Evolutionary conservation across 2,797 vertebrate species (phyloP).

Genomic region (Eulemur mongoz): DNA sequence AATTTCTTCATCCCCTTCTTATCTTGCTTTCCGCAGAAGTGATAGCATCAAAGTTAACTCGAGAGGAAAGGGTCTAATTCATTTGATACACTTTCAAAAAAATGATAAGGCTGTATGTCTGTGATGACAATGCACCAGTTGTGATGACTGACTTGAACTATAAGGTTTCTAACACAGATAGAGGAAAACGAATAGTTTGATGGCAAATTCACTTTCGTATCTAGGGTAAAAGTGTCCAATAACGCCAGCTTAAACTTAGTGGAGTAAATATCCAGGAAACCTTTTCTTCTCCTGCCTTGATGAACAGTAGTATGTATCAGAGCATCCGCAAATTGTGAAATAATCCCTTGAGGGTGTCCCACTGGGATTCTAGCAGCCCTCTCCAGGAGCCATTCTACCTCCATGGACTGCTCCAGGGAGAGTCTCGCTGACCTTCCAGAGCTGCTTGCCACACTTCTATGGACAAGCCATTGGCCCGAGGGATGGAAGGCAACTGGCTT

Average conservation of each 20-base stretch:
- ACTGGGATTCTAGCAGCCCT: conserved; percentile 53
- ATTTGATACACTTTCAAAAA: neutral
- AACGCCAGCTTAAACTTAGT: neutral
- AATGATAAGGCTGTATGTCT: neutral
- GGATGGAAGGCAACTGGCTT: neutral
- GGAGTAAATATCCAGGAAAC: neutral
- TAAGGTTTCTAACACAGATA: neutral
- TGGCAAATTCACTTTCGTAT: neutral
- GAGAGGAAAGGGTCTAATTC: neutral
- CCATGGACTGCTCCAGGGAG: conserved; percentile 49
- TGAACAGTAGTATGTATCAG: neutral
- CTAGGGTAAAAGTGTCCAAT: neutral
- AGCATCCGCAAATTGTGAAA: neutral
- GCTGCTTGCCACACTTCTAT: conserved; percentile 66
- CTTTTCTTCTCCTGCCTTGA: neutral
- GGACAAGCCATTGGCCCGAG: conserved; percentile 54
- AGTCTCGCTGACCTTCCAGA: conserved; percentile 74
- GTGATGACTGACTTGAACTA: neutral
- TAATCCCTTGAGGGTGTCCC: neutral
- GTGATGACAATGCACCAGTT: neutral
- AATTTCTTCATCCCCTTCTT: neutral
- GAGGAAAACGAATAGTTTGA: neutral
- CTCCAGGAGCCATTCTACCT: conserved; percentile 43
- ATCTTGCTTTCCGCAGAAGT: neutral
- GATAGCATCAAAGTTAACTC: neutral